Evolutionary conservation across 2,113 vertebrate species (phyloP).

Genomic region (Cyanoliseus patagonus): DNA sequence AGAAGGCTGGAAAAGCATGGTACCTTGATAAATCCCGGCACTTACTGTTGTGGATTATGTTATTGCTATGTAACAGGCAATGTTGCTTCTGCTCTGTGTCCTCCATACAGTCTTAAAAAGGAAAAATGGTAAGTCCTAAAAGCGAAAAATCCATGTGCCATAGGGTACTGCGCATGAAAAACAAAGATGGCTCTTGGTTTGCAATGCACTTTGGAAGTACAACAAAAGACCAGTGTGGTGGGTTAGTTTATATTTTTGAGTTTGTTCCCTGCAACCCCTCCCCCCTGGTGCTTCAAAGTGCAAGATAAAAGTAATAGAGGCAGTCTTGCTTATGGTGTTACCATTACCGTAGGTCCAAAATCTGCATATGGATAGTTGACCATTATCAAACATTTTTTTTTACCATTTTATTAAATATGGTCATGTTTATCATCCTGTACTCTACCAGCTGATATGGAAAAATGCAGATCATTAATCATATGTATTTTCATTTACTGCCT

Average conservation of each 20-base stretch:
- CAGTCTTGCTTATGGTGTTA: background rate
- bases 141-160: background rate
- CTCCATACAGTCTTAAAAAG: background rate
- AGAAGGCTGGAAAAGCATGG: background rate
- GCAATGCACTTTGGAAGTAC: background rate
- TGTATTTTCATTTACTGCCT: background rate
- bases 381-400: background rate
- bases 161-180: background rate
- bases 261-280: background rate
- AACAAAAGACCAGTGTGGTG: background rate
- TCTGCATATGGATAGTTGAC: background rate
- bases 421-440: background rate
- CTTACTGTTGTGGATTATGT: background rate
- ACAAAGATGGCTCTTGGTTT: background rate
- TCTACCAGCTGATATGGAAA: background rate
- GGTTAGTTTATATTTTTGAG: background rate
- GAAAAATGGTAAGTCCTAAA: background rate
- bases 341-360: background rate
- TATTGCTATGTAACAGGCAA: background rate
- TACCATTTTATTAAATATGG: background rate
- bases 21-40: too few species aligned
- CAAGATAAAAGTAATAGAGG: background rate
- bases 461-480: background rate
- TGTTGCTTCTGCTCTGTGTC: background rate
- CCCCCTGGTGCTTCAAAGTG: background rate